Percentiles rank a stretch among this genome's conserved stretches.
phyloP scores from a whole-genome alignment of 2,113 vertebrate genomes.

The Tenrec ecaudatus region DNA sequence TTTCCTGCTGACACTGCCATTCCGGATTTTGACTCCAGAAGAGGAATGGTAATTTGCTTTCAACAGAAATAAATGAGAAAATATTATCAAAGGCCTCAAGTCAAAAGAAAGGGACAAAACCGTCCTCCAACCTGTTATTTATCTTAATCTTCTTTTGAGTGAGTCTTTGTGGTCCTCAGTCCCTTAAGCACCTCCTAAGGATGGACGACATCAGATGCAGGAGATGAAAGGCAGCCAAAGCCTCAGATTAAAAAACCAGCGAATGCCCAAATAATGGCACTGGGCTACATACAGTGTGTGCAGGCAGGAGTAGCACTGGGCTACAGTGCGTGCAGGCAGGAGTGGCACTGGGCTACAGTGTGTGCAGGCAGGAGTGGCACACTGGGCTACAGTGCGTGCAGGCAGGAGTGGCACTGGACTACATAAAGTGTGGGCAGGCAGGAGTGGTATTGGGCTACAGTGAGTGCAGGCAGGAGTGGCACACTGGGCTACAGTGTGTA shows the following conservation, averaged over 20 bases:
- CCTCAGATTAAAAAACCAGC: slow-evolving; percentile 45
- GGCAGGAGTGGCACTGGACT: too few species aligned
- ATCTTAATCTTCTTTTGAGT: slow-evolving; percentile 70
- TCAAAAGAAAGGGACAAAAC: slow-evolving; percentile 43
- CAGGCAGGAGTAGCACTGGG: neutral
- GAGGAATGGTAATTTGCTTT: slow-evolving; percentile 43
- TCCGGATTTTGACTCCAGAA: neutral
- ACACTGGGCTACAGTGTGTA: too few species aligned
- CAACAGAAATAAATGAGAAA: slow-evolving; percentile 63
- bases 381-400: too few species aligned
- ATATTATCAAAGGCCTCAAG: slow-evolving; percentile 53
- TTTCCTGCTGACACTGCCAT: neutral
- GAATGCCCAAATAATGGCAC: neutral
- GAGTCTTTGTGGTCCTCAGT: slow-evolving; percentile 33
- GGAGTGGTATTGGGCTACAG: too few species aligned
- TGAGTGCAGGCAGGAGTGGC: too few species aligned
- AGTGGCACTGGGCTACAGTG: too few species aligned
- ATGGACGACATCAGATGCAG: slow-evolving; percentile 67
- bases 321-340: too few species aligned
- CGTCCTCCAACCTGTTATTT: slow-evolving; percentile 52
- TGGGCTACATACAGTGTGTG: neutral
- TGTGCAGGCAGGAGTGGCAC: too few species aligned
- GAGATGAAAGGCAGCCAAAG: slow-evolving; percentile 66
- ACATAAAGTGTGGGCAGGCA: too few species aligned
- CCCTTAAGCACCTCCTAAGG: slow-evolving; percentile 69